Percentiles rank a stretch among this genome's conserved stretches.
Conservation (phyloP, 2,888 invertebrate genomes). For the Cremastinae sp. region DNA sequence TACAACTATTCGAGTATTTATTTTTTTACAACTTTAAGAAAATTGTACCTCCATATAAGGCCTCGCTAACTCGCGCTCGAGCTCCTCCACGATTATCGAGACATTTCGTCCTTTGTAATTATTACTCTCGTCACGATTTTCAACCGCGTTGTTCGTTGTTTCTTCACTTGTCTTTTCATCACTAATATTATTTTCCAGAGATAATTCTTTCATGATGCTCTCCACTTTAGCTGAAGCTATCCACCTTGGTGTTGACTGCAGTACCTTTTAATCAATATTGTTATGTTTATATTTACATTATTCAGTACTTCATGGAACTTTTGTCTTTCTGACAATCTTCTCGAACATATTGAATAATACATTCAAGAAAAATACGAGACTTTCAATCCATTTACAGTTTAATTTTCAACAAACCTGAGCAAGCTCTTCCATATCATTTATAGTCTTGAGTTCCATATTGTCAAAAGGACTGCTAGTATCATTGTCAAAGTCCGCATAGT, state of each 20-base stretch:
- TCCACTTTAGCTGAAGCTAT: constrained; percentile 70
- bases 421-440: constrained; percentile 94
- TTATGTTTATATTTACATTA: too few relatives aligned
- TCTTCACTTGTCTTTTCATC: constrained; percentile 63
- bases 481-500: constrained; percentile 91
- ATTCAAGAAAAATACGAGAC: too few relatives aligned
- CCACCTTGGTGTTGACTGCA: constrained; percentile 75
- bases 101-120: constrained; percentile 81
- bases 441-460: constrained; percentile 94
- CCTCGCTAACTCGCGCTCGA: constrained; percentile 85
- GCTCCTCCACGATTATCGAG: constrained; percentile 88
- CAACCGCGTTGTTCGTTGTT: constrained; percentile 53
- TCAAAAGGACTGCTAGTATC: constrained; percentile 96
- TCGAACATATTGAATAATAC: background rate
- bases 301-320: too few relatives aligned
- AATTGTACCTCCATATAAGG: constrained; percentile 72
- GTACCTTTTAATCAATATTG: constrained; percentile 71
- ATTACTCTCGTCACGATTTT: constrained; percentile 65
- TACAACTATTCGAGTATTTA: background rate
- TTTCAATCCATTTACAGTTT: too few relatives aligned
- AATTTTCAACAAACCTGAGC: constrained; percentile 84
- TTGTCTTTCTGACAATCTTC: background rate
- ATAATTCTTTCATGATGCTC: constrained; percentile 70
- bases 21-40: background rate
- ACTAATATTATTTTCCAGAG: constrained; percentile 64